Percentiles rank a stretch among this genome's conserved stretches.
Conservation (phyloP, 1,140 invertebrate genomes). For the Panulirus ornatus region DNA sequence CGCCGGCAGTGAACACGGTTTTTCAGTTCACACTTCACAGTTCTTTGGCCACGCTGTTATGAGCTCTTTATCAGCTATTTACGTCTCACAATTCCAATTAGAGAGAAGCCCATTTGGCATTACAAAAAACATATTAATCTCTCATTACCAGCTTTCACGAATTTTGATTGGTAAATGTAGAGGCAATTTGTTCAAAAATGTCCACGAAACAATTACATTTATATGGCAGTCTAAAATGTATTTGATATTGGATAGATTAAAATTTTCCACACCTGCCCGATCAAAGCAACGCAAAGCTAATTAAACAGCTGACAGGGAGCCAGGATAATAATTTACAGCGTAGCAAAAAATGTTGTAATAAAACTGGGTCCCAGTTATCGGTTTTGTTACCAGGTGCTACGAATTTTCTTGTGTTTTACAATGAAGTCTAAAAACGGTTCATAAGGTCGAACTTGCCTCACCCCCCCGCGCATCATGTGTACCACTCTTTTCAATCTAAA, state of each 20-base stretch:
- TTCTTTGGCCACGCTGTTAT: neutral
- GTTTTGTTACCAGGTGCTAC: conserved; percentile 24
- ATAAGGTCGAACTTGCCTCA: too few relatives aligned
- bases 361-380: conserved; percentile 46
- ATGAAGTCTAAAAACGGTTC: neutral
- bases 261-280: conserved; percentile 69
- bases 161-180: conserved; percentile 64
- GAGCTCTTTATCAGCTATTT: neutral
- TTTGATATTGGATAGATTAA: conserved; percentile 72
- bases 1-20: too few relatives aligned
- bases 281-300: conserved; percentile 70
- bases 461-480: too few relatives aligned
- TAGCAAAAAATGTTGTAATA: conserved; percentile 46
- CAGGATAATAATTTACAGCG: conserved; percentile 65
- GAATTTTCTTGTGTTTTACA: conserved; percentile 7
- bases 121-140: conserved; percentile 2
- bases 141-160: conserved; percentile 45
- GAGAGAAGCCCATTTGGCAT: neutral
- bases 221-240: conserved; percentile 70
- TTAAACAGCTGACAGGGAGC: conserved; percentile 71
- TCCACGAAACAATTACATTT: conserved; percentile 69
- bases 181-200: conserved; percentile 49
- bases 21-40: too few relatives aligned
- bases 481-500: too few relatives aligned
- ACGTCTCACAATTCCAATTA: neutral